These are phyloP conservation scores for Synanthedon tipuliformis DNA, from an alignment of 2,888 invertebrate genomes.

Conservation along the genomic window DNA sequence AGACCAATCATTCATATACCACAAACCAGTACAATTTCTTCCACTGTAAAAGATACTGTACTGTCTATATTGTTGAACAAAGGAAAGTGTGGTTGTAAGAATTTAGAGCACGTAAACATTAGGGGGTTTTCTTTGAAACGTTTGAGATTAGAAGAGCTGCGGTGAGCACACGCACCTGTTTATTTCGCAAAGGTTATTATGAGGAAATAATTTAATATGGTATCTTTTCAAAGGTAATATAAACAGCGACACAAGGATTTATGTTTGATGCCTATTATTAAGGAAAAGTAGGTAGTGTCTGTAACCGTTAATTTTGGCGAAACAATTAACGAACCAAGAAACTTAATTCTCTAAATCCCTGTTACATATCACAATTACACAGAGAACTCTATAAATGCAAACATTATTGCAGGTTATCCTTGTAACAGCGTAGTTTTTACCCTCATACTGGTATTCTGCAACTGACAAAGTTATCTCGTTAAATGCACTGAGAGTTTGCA, in stretches of 20 bases:
- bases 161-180: not conserved
- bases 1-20: too few species aligned
- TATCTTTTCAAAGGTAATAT: too few species aligned
- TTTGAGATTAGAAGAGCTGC: not conserved
- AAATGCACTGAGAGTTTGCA: conserved; percentile 52
- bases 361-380: too few species aligned
- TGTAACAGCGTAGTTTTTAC: conserved; percentile 21
- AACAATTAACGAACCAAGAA: too few species aligned
- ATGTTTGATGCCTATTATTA: too few species aligned
- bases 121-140: not conserved
- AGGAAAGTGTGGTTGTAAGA: not conserved
- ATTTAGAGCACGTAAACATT: not conserved
- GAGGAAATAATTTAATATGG: not conserved
- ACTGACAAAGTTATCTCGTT: conserved; percentile 55
- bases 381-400: too few species aligned
- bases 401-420: not conserved
- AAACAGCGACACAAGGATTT: too few species aligned
- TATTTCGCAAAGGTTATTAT: not conserved
- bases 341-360: too few species aligned
- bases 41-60: too few species aligned
- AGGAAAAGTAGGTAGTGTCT: too few species aligned
- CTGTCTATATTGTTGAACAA: not conserved
- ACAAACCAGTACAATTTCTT: too few species aligned
- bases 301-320: too few species aligned
- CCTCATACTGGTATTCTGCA: conserved; percentile 15